Conservation (phyloP, 2,888 invertebrate genomes). For the Aphodius sticticus region DNA sequence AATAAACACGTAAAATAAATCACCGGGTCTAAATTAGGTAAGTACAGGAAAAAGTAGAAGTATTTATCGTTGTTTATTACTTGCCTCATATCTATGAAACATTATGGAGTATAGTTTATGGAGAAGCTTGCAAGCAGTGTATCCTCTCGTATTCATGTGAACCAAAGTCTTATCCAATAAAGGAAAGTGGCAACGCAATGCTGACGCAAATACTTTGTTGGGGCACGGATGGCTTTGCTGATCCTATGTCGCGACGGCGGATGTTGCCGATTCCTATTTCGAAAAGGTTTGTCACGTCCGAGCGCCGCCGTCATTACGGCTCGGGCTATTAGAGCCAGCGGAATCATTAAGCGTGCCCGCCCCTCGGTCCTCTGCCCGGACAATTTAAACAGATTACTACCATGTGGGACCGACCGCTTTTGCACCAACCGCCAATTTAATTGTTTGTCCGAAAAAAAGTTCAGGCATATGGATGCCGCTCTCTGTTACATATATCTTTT, state of each 20-base stretch:
- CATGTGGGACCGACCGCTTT: background rate
- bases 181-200: background rate
- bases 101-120: too few relatives aligned
- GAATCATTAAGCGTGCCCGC: background rate
- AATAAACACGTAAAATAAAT: too few relatives aligned
- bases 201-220: background rate
- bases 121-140: too few relatives aligned
- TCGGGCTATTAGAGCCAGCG: slow-evolving; percentile 4
- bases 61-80: too few relatives aligned
- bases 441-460: background rate
- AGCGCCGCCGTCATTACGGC: background rate
- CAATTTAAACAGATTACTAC: slow-evolving; percentile 4
- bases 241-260: background rate
- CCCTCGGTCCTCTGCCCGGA: background rate
- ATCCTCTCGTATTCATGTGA: too few relatives aligned
- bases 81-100: too few relatives aligned
- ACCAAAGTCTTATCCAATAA: background rate
- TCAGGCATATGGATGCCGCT: background rate
- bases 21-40: too few relatives aligned
- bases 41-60: too few relatives aligned
- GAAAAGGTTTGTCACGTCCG: slow-evolving; percentile 4
- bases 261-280: background rate
- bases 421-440: background rate
- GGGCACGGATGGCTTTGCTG: background rate
- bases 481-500: background rate